Conservation (phyloP, 2,888 invertebrate species). For the Coelogynopora nodosa region DNA sequence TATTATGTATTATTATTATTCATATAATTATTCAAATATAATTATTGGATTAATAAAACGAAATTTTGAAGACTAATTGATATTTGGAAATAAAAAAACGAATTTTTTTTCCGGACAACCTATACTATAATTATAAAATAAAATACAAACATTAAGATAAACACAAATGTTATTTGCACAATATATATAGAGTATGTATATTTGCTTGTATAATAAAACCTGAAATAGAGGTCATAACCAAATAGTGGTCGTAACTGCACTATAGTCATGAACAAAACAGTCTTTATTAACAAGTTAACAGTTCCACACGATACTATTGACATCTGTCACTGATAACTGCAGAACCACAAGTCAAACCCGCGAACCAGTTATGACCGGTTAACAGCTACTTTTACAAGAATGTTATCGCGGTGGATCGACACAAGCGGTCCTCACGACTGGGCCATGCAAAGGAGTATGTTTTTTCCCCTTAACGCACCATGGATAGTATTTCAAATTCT, state of each 20-base stretch:
- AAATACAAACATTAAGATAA: neutral
- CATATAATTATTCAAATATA: no score
- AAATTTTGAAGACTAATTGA: no score
- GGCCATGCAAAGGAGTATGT: neutral
- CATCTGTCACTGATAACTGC: neutral
- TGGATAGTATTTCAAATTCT: neutral
- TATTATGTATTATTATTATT: no score
- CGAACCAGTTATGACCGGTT: neutral
- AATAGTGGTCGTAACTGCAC: neutral
- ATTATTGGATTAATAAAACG: no score
- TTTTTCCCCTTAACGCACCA: neutral
- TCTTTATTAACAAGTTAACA: neutral
- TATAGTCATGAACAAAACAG: neutral
- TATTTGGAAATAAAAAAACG: no score
- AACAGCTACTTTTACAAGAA: neutral
- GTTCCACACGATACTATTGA: neutral
- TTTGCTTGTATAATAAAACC: neutral
- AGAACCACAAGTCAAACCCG: neutral
- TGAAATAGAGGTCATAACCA: neutral
- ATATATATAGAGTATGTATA: neutral
- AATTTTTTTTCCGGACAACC: no score
- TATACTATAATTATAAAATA: neutral
- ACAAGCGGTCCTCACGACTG: neutral
- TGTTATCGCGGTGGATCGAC: neutral
- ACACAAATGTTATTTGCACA: neutral